Conservation (phyloP, 2,888 invertebrate species). For the Drosophila neotestacea region DNA sequence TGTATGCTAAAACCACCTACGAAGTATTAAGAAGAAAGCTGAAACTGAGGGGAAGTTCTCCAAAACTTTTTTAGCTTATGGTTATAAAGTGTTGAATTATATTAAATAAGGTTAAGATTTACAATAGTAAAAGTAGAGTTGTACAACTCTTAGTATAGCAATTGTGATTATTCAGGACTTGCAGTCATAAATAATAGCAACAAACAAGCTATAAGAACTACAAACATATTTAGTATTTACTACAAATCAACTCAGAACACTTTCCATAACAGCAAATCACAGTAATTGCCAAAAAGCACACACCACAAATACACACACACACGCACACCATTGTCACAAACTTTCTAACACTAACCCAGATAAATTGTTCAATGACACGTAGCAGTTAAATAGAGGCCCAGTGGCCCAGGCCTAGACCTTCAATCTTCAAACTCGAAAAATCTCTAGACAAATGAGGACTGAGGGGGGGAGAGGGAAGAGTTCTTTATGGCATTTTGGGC, state of each 20-base stretch:
- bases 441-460: not conserved
- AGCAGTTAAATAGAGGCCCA: constrained; percentile 18
- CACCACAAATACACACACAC: constrained; percentile 10
- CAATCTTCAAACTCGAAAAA: constrained; percentile 24
- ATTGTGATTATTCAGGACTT: too few relatives aligned
- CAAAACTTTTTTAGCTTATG: too few relatives aligned
- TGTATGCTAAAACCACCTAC: constrained; percentile 20
- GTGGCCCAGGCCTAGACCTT: constrained; percentile 56
- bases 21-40: not conserved
- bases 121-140: too few relatives aligned
- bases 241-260: constrained; percentile 31
- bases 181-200: not conserved
- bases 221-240: constrained; percentile 1
- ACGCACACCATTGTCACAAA: constrained; percentile 52
- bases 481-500: constrained; percentile 45
- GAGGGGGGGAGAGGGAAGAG: not conserved
- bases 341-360: constrained; percentile 75
- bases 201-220: not conserved
- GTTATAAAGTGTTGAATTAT: too few relatives aligned
- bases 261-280: constrained; percentile 48
- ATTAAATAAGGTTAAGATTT: too few relatives aligned
- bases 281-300: constrained; percentile 53
- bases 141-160: too few relatives aligned
- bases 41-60: too few relatives aligned
- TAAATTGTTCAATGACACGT: constrained; percentile 61